Percentiles rank a stretch among this genome's conserved stretches.
phyloP scores from a whole-genome alignment of 2,888 invertebrate species.

The Drosophila prolongata region DNA sequence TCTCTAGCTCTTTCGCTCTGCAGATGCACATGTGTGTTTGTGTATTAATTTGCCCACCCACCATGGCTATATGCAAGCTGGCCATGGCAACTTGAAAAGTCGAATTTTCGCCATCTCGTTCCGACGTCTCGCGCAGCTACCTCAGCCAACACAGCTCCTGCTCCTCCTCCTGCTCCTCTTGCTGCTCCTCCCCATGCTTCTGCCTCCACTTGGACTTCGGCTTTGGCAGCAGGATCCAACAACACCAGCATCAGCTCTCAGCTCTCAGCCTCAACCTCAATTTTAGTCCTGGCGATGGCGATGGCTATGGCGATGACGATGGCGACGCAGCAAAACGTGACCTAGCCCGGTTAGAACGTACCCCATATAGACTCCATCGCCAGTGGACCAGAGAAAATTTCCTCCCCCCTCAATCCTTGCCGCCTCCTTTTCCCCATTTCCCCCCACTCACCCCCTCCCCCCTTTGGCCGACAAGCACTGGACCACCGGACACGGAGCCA shows the following conservation, averaged over 20 bases:
- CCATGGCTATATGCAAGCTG: conserved; percentile 57
- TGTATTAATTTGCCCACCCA: conserved; percentile 74
- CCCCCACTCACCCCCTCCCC: conserved; percentile 6
- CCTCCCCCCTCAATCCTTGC: conserved; percentile 19
- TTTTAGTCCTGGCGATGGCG: conserved; percentile 24
- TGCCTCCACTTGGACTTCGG: conserved; percentile 33
- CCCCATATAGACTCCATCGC: conserved; percentile 74
- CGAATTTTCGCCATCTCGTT: conserved; percentile 74
- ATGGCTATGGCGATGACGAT: conserved; percentile 39
- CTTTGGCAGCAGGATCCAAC: conserved; percentile 27
- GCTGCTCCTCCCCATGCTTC: conserved; percentile 20
- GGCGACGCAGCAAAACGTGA: conserved; percentile 75
- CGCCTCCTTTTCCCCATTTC: conserved; percentile 9
- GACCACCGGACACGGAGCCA: conserved; percentile 37
- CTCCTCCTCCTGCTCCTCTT: conserved; percentile 9
- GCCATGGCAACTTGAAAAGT: conserved; percentile 70
- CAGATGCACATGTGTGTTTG: conserved; percentile 65
- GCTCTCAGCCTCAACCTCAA: conserved; percentile 18
- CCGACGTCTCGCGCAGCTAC: conserved; percentile 62
- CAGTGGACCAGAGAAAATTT: conserved; percentile 61
- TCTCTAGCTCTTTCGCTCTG: conserved; percentile 40
- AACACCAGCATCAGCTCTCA: conserved; percentile 5
- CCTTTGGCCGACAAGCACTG: conserved; percentile 11
- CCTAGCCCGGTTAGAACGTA: conserved; percentile 75
- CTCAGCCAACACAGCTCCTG: conserved; percentile 51